phyloP scores from a whole-genome alignment of 2,888 invertebrate species.

The Trimorus sp. region DNA sequence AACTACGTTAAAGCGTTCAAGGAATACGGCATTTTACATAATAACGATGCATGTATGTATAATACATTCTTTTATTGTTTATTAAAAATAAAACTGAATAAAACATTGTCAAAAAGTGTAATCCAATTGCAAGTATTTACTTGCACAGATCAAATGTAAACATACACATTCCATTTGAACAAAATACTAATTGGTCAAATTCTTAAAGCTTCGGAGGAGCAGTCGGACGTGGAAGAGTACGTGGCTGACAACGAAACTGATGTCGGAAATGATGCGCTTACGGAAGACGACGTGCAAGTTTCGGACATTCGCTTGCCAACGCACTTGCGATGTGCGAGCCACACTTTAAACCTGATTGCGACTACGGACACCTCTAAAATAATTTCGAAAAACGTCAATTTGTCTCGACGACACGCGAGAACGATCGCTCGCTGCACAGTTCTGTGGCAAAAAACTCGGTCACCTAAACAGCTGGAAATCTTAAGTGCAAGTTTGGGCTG shows the following conservation, averaged over 20 bases:
- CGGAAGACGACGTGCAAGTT: background rate
- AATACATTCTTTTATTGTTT: background rate
- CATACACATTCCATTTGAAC: background rate
- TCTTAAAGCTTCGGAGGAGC: background rate
- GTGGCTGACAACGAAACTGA: background rate
- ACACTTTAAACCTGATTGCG: background rate
- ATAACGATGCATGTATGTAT: slow-evolving; percentile 6
- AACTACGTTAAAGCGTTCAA: slow-evolving; percentile 9
- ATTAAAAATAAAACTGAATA: background rate
- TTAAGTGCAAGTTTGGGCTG: slow-evolving; percentile 6
- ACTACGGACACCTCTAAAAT: background rate
- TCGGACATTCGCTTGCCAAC: background rate
- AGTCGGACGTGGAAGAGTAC: background rate
- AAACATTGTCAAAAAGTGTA: too few species aligned
- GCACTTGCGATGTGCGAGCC: slow-evolving; percentile 2
- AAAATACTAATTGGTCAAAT: background rate
- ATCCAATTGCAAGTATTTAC: too few species aligned
- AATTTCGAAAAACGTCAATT: background rate
- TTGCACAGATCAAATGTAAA: background rate
- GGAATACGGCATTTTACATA: slow-evolving; percentile 3
- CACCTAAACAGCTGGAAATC: slow-evolving; percentile 27
- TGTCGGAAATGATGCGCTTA: background rate
- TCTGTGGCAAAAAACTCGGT: slow-evolving; percentile 25
- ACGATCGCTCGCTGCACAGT: background rate
- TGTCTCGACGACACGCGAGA: slow-evolving; percentile 3